Conservation (phyloP, 2,888 invertebrate species). For the Baronia brevicornis region DNA sequence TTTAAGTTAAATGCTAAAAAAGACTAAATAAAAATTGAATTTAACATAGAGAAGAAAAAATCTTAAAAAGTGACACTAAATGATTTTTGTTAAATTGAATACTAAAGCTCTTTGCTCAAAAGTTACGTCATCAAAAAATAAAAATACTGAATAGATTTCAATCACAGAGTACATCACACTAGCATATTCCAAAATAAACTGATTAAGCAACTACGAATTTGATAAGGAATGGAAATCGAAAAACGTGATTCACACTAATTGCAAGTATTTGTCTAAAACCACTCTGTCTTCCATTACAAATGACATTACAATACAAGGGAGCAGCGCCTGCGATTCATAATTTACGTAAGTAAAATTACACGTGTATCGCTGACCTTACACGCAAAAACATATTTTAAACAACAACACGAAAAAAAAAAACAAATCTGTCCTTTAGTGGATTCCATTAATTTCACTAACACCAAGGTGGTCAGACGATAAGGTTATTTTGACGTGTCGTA, state of each 20-base stretch:
- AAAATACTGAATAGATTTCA: too few relatives aligned
- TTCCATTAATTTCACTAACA: constrained; percentile 60
- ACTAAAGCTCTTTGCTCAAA: too few relatives aligned
- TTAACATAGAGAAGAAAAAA: too few relatives aligned
- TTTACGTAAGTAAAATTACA: constrained; percentile 21
- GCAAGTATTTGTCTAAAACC: constrained; percentile 12
- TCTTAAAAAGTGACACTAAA: too few relatives aligned
- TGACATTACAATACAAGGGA: constrained; percentile 13
- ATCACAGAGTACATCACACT: too few relatives aligned
- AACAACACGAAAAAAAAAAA: constrained; percentile 34
- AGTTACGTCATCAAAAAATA: too few relatives aligned
- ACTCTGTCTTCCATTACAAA: constrained; percentile 12
- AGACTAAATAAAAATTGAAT: too few relatives aligned
- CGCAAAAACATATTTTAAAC: constrained; percentile 24
- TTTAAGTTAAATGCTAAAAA: too few relatives aligned
- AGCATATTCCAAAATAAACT: too few relatives aligned
- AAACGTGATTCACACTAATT: constrained; percentile 13
- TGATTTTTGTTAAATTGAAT: too few relatives aligned
- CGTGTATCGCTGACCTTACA: constrained; percentile 24
- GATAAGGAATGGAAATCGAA: too few relatives aligned
- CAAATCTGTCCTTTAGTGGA: constrained; percentile 38
- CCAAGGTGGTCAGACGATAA: constrained; percentile 66
- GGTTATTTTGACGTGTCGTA: constrained; percentile 58
- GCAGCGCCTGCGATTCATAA: constrained; percentile 15
- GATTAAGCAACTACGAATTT: too few relatives aligned